Conservation (phyloP, 2,888 invertebrate species). For the Polymixis flavicincta region DNA sequence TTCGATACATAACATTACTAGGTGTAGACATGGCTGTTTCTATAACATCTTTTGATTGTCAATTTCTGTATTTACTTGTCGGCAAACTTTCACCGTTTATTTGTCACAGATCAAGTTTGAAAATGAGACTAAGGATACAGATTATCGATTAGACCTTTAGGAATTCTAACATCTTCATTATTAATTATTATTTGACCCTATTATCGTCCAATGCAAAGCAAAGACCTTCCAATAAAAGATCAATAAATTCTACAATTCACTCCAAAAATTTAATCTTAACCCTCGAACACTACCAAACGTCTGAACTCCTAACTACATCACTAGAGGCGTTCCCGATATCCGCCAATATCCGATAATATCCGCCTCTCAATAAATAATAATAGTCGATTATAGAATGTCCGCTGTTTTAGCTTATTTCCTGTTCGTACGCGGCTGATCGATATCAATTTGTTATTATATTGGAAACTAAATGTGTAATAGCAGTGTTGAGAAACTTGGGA, state of each 20-base stretch:
- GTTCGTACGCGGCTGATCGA: constrained; percentile 41
- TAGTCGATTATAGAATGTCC: constrained; percentile 65
- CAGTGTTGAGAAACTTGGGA: neutral
- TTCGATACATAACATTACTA: no score
- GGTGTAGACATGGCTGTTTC: neutral
- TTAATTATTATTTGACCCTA: neutral
- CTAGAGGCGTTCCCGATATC: constrained; percentile 43
- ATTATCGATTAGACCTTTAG: neutral
- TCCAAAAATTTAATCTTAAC: constrained; percentile 40
- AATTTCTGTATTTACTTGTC: no score
- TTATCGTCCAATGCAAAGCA: neutral
- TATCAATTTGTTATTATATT: constrained; percentile 37
- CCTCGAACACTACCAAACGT: constrained; percentile 13
- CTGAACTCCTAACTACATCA: constrained; percentile 34
- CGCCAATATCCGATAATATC: constrained; percentile 61
- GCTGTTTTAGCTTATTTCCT: constrained; percentile 66
- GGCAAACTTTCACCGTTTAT: neutral
- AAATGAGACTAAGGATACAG: neutral
- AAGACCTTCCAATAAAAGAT: constrained; percentile 25
- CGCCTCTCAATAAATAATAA: constrained; percentile 65
- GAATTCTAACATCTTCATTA: neutral
- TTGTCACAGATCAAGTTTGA: neutral
- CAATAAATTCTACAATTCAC: constrained; percentile 24
- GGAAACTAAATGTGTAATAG: constrained; percentile 28
- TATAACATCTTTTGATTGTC: no score